Evolutionary conservation across 2,888 invertebrate genomes (phyloP).

Genomic region (Tenthredo amoena): DNA sequence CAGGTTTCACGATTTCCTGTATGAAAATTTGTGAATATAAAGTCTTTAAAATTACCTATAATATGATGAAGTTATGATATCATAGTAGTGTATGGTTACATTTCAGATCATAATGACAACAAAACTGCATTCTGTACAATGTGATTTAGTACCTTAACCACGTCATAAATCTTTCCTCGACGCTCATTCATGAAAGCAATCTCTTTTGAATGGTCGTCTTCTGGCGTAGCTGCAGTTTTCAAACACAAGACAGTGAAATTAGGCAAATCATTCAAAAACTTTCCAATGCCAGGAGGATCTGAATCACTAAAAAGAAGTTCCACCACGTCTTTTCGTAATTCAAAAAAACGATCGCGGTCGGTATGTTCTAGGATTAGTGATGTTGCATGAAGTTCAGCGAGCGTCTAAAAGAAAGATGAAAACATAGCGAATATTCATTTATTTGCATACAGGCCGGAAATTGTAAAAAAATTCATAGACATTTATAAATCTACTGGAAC

Average conservation of each 20-base stretch:
- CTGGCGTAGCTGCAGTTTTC: conserved; percentile 37
- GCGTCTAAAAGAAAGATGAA: conserved; percentile 25
- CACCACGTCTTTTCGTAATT: background rate
- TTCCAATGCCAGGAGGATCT: conserved; percentile 19
- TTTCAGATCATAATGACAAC: background rate
- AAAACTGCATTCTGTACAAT: background rate
- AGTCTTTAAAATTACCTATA: background rate
- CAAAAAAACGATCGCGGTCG: background rate
- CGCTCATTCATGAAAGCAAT: conserved; percentile 18
- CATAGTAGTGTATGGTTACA: background rate
- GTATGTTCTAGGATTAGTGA: conserved; percentile 28
- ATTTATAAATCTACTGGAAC: background rate
- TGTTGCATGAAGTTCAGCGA: conserved; percentile 45
- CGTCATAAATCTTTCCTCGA: conserved; percentile 30
- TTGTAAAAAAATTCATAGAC: background rate
- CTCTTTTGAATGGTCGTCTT: conserved; percentile 43
- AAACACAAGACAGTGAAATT: conserved; percentile 23
- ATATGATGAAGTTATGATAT: background rate
- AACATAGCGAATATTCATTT: background rate
- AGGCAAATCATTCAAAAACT: conserved; percentile 21
- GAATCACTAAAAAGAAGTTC: conserved; percentile 32
- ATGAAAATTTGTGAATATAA: background rate
- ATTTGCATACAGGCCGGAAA: background rate
- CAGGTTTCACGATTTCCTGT: conserved; percentile 42
- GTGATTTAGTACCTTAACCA: conserved; percentile 24